Conservation (phyloP, 2,888 invertebrate species). For the Ptilodon capucinus region DNA sequence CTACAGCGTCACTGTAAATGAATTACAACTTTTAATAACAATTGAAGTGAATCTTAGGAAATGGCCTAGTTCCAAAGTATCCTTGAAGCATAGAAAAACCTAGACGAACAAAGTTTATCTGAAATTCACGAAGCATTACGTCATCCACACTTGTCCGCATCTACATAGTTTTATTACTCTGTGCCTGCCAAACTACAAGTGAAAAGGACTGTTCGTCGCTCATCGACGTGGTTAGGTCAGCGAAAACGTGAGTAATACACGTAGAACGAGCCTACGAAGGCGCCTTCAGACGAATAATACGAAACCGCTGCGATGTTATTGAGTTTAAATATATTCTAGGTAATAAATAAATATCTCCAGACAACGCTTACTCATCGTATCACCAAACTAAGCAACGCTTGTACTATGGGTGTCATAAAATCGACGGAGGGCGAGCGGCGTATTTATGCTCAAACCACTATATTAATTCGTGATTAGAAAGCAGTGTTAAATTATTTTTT, state of each 20-base stretch:
- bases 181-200: slow-evolving; percentile 12
- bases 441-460: no score
- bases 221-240: slow-evolving; percentile 44
- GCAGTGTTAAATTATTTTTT: no score
- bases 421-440: no score
- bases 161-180: slow-evolving; percentile 22
- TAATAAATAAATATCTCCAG: no score
- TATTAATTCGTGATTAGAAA: no score
- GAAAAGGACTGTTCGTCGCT: slow-evolving; percentile 31
- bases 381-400: no score
- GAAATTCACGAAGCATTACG: not conserved
- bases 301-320: no score
- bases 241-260: slow-evolving; percentile 45
- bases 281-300: slow-evolving; percentile 24
- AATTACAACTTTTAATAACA: no score
- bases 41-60: no score
- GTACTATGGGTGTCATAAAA: no score
- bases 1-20: no score
- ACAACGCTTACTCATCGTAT: no score
- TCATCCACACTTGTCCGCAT: slow-evolving; percentile 3
- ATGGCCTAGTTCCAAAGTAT: not conserved
- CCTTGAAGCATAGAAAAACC: not conserved
- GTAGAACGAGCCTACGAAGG: slow-evolving; percentile 31
- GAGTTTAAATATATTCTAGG: slow-evolving; percentile 14
- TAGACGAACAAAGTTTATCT: not conserved